A percentile compares a stretch with the other conserved stretches of the same genome.
Evolutionary conservation across 2,113 vertebrate genomes (phyloP).

Genomic region (Oxyura jamaicensis): DNA sequence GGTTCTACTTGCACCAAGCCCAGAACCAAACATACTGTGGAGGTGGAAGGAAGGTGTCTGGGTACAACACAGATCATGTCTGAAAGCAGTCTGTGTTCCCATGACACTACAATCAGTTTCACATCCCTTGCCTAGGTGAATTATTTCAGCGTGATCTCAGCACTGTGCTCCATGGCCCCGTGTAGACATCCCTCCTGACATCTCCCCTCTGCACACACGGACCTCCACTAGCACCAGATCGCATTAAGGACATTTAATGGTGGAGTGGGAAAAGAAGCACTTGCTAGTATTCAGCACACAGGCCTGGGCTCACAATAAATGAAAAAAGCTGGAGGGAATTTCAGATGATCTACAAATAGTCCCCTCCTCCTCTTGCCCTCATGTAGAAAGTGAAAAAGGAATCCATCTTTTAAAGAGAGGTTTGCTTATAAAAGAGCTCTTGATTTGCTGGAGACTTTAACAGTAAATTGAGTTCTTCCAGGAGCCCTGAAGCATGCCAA

Average conservation of each 20-base stretch:
- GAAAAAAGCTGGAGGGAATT: neutral
- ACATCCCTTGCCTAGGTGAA: neutral
- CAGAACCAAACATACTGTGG: neutral
- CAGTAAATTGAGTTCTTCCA: neutral
- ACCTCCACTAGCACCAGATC: neutral
- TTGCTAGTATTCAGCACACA: neutral
- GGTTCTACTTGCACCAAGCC: neutral
- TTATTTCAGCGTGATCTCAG: neutral
- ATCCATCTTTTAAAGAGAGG: neutral
- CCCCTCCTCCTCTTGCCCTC: neutral
- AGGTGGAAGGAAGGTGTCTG: neutral
- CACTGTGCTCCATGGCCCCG: neutral
- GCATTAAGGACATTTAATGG: neutral
- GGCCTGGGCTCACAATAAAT: neutral
- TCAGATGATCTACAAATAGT: neutral
- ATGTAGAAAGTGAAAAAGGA: neutral
- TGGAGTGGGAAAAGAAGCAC: neutral
- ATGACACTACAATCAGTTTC: neutral
- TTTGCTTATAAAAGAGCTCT: neutral
- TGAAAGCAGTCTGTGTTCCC: neutral
- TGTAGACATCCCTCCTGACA: neutral
- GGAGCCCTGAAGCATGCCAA: neutral
- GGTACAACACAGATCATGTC: fast-evolving
- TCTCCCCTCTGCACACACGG: neutral
- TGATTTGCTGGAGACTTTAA: neutral